Conservation (phyloP, 2,113 vertebrate genomes). For the Ivindomyrus marchei region DNA sequence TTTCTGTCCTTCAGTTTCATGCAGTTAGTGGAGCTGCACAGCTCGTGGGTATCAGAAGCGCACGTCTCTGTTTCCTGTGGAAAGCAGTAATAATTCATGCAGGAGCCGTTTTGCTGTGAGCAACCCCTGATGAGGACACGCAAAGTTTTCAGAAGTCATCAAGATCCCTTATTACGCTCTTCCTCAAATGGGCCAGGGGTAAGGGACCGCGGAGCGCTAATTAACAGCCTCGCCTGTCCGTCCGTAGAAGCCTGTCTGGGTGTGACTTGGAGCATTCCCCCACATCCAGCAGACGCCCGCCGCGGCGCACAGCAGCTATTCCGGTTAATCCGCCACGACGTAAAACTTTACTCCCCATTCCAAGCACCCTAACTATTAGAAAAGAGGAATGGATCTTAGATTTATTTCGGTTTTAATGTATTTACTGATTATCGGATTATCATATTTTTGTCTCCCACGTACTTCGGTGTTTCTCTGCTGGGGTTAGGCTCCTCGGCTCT, state of each 20-base stretch:
- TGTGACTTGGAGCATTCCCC: not conserved
- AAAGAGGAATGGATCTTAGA: not conserved
- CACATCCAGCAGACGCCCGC: not conserved
- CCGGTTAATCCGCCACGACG: not conserved
- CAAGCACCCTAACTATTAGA: not conserved
- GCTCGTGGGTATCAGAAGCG: not conserved
- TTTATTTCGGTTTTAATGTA: not conserved
- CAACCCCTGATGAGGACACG: not conserved
- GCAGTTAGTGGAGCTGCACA: not conserved
- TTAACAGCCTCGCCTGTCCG: not conserved
- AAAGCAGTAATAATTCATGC: not conserved
- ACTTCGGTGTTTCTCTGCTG: not conserved
- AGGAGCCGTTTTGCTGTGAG: not conserved
- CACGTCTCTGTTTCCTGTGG: not conserved
- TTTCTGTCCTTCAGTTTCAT: not conserved
- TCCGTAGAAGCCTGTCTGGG: not conserved
- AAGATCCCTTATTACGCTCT: not conserved
- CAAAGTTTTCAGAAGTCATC: conserved; percentile 11
- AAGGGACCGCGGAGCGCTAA: not conserved
- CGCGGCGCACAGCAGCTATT: not conserved
- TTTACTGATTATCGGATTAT: not conserved
- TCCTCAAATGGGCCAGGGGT: not conserved
- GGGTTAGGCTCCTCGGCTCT: not conserved
- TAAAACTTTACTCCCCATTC: not conserved
- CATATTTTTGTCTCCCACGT: not conserved